Evolutionary conservation across 2,797 vertebrate genomes (phyloP).

Genomic region (Tauraco hartlaubi): DNA sequence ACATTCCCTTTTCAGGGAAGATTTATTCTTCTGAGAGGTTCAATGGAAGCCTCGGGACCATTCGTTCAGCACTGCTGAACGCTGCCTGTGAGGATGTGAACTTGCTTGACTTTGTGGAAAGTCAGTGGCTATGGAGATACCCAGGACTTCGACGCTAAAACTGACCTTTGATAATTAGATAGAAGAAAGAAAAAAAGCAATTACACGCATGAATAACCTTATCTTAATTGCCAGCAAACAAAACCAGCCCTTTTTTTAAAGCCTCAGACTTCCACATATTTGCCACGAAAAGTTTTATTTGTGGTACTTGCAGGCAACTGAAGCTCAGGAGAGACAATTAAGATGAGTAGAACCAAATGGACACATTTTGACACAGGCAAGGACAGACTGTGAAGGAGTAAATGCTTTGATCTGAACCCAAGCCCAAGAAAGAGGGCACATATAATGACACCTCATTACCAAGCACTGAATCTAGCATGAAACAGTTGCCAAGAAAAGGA

Average conservation of each 20-base stretch:
- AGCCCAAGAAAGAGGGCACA: neutral
- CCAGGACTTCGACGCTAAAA: constrained; percentile 9
- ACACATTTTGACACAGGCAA: neutral
- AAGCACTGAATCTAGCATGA: neutral
- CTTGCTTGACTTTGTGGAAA: neutral
- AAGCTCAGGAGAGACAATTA: constrained; percentile 21
- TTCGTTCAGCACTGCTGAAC: neutral
- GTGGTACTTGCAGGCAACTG: neutral
- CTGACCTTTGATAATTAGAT: constrained; percentile 49
- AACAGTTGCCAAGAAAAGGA: neutral
- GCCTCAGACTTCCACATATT: neutral
- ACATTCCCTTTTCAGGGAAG: constrained; percentile 53
- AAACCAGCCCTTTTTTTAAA: neutral
- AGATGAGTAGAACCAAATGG: neutral
- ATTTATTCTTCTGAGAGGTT: constrained; percentile 42
- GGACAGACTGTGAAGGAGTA: neutral
- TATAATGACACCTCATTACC: neutral
- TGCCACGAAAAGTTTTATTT: neutral
- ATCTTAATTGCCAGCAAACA: constrained; percentile 40
- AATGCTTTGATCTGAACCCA: neutral
- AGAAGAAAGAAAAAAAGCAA: constrained; percentile 55
- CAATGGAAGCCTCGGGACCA: neutral
- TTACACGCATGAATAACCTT: constrained; percentile 21
- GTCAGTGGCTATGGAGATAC: neutral
- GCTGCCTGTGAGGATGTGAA: neutral